Conservation (phyloP, 2,113 vertebrate species). For the Verasper variegatus region DNA sequence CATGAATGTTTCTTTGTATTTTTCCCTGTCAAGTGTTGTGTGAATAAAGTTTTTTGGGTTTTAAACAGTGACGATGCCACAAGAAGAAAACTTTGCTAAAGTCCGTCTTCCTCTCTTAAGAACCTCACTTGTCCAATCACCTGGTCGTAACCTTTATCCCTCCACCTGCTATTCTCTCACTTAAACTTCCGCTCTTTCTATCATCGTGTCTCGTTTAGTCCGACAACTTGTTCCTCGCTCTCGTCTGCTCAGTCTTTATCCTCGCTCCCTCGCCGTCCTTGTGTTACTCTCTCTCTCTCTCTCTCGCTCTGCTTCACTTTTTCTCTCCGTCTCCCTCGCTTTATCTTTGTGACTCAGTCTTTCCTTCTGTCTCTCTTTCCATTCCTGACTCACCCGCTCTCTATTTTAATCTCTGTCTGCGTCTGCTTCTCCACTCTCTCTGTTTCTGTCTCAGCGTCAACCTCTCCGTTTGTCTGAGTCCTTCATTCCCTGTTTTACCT, state of each 20-base stretch:
- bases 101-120: neutral
- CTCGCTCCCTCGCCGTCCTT: conserved; percentile 4
- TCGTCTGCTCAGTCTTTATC: neutral
- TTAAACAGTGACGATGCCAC: too few species aligned
- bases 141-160: neutral
- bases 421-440: conserved; percentile 39
- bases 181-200: neutral
- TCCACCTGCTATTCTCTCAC: neutral
- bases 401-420: conserved; percentile 64
- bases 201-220: neutral
- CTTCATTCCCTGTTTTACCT: neutral
- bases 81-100: too few species aligned
- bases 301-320: conserved; percentile 56
- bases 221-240: too few species aligned
- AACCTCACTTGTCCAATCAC: neutral
- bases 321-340: conserved; percentile 18
- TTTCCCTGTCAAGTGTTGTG: too few species aligned
- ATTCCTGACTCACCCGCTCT: conserved; percentile 65
- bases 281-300: neutral
- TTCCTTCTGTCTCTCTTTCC: conserved; percentile 59
- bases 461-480: conserved; percentile 28
- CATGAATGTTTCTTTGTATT: too few species aligned
- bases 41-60: too few species aligned
- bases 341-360: conserved; percentile 68
- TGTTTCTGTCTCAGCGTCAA: conserved; percentile 45